These are phyloP conservation scores for Pissodes strobi DNA, from an alignment of 1,140 invertebrate genomes.

Conservation along the genomic window DNA sequence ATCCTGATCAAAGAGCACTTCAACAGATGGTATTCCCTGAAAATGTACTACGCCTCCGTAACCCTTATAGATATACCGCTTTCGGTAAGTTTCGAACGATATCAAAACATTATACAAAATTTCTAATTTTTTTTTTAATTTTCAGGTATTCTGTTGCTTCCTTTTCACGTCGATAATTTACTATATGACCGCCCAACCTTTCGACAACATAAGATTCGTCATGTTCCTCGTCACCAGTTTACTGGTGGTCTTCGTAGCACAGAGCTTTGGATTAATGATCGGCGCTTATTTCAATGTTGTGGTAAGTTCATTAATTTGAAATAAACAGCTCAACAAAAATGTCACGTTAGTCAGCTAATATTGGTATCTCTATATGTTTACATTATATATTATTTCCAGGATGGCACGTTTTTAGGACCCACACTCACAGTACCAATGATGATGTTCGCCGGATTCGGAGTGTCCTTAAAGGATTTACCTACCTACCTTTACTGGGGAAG, in stretches of 20 bases:
- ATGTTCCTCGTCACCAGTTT: slow-evolving; percentile 84
- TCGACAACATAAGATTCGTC: slow-evolving; percentile 72
- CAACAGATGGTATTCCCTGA: slow-evolving; percentile 95
- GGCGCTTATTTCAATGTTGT: slow-evolving; percentile 82
- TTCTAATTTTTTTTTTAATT: too few species aligned
- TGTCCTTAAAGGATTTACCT: slow-evolving; percentile 76
- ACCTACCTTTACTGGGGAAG: slow-evolving; percentile 84
- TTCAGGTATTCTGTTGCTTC: slow-evolving; percentile 66
- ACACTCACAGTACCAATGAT: slow-evolving; percentile 79
- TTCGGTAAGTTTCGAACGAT: slow-evolving; percentile 69
- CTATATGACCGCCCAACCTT: slow-evolving; percentile 83
- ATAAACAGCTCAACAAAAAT: too few species aligned
- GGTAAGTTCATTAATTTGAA: slow-evolving; percentile 85
- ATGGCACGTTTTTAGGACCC: slow-evolving; percentile 81
- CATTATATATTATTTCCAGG: too few species aligned
- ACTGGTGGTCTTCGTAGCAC: slow-evolving; percentile 83
- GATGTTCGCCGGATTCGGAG: slow-evolving; percentile 87
- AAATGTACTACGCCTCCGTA: slow-evolving; percentile 87
- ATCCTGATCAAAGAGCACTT: slow-evolving; percentile 92
- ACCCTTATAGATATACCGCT: slow-evolving; percentile 83
- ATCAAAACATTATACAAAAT: too few species aligned
- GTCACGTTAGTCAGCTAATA: too few species aligned
- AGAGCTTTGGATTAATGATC: slow-evolving; percentile 86
- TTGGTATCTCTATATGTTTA: too few species aligned
- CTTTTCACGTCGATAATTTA: slow-evolving; percentile 84